These are phyloP conservation scores for Cettia cetti DNA, from an alignment of 2,113 vertebrate species.

Conservation along the genomic window DNA sequence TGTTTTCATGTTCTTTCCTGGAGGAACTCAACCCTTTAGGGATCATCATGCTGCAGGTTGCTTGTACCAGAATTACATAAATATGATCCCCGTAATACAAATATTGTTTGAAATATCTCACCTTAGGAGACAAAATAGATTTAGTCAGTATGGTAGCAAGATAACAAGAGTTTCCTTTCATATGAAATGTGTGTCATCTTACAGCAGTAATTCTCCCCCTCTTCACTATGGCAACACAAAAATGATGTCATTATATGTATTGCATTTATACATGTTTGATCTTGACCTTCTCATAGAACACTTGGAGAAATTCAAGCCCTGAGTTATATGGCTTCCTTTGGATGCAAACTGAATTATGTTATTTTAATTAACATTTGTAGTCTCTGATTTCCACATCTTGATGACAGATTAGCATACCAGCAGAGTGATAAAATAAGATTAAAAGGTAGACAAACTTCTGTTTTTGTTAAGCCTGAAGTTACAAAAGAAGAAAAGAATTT, in stretches of 20 bases:
- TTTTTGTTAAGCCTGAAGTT: slow-evolving; percentile 27
- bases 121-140: background rate
- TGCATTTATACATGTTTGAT: slow-evolving; percentile 17
- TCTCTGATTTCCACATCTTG: slow-evolving; percentile 33
- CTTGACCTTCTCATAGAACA: slow-evolving; percentile 12
- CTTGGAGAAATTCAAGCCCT: background rate
- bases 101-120: background rate
- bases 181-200: background rate
- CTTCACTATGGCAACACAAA: background rate
- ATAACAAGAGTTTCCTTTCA: background rate
- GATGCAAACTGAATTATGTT: background rate
- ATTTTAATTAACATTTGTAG: slow-evolving; percentile 50
- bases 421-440: slow-evolving; percentile 55
- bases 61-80: background rate
- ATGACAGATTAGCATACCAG: slow-evolving; percentile 46
- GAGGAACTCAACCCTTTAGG: background rate
- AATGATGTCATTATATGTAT: background rate
- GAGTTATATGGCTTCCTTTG: background rate
- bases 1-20: background rate
- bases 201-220: background rate
- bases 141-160: background rate
- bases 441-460: slow-evolving; percentile 33
- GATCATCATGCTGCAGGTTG: background rate
- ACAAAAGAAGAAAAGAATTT: slow-evolving; percentile 39
- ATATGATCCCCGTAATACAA: background rate